A percentile compares a stretch with the other conserved stretches of the same genome.
phyloP scores from a whole-genome alignment of 2,113 vertebrate species.

The Coracopsis vasa region DNA sequence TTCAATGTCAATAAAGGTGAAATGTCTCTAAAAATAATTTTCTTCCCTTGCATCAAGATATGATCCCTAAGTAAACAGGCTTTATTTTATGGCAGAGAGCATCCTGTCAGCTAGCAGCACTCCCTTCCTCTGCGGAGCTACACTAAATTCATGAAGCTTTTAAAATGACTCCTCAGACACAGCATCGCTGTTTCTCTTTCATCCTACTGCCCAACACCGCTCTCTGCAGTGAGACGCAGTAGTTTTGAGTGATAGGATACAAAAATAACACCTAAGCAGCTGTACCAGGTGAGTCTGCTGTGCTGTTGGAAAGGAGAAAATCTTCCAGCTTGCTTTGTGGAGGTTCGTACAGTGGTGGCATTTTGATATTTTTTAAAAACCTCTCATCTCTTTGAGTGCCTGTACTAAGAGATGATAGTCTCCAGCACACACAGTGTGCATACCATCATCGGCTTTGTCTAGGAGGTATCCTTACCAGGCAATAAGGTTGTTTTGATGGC shows the following conservation, averaged over 20 bases:
- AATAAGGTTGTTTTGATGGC: not conserved
- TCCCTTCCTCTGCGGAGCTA: not conserved
- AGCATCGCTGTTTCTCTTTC: conserved; percentile 12
- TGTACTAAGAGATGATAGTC: not conserved
- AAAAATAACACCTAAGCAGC: conserved; percentile 55
- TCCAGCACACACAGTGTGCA: not conserved
- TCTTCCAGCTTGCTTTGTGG: not conserved
- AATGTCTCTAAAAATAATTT: conserved; percentile 47
- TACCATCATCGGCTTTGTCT: not conserved
- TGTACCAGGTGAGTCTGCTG: not conserved
- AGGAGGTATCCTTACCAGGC: not conserved
- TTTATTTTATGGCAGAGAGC: conserved; percentile 41
- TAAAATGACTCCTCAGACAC: not conserved
- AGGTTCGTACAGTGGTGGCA: not conserved
- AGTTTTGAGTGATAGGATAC: conserved; percentile 18
- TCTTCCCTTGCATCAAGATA: not conserved
- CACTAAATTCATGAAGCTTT: not conserved
- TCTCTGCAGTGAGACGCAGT: conserved; percentile 10
- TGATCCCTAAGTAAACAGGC: conserved; percentile 38
- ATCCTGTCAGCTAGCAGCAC: not conserved
- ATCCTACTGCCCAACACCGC: conserved; percentile 7
- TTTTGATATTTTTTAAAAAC: not conserved
- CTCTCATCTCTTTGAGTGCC: not conserved
- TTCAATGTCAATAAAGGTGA: conserved; percentile 40
- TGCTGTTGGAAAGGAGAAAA: not conserved